phyloP scores from a whole-genome alignment of 2,888 invertebrate genomes.

The Andrena dorsata region DNA sequence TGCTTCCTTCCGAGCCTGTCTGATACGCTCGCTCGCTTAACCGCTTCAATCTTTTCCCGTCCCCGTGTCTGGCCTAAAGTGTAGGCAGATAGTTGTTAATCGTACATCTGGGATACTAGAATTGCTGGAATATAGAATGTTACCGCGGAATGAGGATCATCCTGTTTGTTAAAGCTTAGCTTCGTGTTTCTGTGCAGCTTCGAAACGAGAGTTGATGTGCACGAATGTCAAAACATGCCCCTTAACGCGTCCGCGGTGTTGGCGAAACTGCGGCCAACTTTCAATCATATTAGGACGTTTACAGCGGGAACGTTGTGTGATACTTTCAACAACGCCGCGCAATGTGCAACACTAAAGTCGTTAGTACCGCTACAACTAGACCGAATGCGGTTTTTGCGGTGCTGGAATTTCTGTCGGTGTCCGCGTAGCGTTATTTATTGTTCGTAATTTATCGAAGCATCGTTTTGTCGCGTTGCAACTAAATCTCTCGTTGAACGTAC shows the following conservation, averaged over 20 bases:
- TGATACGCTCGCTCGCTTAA: conserved; percentile 40
- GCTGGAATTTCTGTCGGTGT: conserved; percentile 32
- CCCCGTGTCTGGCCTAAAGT: background rate
- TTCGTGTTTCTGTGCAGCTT: background rate
- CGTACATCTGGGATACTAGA: background rate
- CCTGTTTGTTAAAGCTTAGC: background rate
- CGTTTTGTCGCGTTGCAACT: conserved; percentile 27
- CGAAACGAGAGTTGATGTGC: background rate
- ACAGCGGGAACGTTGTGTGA: conserved; percentile 9
- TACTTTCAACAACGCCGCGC: conserved; percentile 23
- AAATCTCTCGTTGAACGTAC: conserved; percentile 31
- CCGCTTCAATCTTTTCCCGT: conserved; percentile 7
- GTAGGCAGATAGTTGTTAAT: background rate
- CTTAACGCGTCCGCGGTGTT: background rate
- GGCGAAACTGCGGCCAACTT: background rate
- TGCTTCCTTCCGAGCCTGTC: conserved; percentile 62
- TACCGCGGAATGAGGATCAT: background rate
- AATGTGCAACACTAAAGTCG: conserved; percentile 18
- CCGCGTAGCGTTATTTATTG: conserved; percentile 47
- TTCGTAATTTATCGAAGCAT: conserved; percentile 26
- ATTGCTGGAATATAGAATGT: background rate
- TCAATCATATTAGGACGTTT: conserved; percentile 13
- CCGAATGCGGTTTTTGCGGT: conserved; percentile 53
- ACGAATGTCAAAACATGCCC: background rate
- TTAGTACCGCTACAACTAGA: conserved; percentile 35